Conservation (phyloP, 1,140 invertebrate genomes). For the Drosophila varians region DNA sequence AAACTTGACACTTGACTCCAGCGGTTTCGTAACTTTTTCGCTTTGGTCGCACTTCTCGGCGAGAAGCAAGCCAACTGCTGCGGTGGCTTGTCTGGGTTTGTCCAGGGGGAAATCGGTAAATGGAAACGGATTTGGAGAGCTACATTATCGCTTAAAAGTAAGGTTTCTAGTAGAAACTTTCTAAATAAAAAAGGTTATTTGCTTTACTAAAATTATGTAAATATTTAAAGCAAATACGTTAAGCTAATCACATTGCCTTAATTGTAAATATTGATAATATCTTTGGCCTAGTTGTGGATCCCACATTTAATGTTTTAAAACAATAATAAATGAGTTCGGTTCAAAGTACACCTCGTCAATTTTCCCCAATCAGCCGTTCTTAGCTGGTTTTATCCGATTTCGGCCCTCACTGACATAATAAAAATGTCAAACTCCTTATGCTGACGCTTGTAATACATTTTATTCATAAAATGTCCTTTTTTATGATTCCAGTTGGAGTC, state of each 20-base stretch:
- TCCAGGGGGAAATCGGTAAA: not conserved
- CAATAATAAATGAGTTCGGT: not conserved
- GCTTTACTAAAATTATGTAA: too few relatives aligned
- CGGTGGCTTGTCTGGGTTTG: not conserved
- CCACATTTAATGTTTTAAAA: not conserved
- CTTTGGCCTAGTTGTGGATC: too few relatives aligned
- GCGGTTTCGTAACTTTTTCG: slow-evolving; percentile 24
- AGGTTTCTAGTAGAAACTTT: too few relatives aligned
- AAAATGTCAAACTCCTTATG: slow-evolving; percentile 80
- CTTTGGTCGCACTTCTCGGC: not conserved
- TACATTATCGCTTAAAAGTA: not conserved
- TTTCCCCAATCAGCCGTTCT: not conserved
- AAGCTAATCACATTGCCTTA: too few relatives aligned
- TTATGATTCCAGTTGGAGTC: slow-evolving; percentile 22
- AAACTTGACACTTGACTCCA: slow-evolving; percentile 39
- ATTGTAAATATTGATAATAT: too few relatives aligned
- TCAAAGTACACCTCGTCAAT: slow-evolving; percentile 26
- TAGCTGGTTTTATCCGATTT: slow-evolving; percentile 36
- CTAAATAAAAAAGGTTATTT: too few relatives aligned
- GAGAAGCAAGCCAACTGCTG: slow-evolving; percentile 10
- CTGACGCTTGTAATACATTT: slow-evolving; percentile 78
- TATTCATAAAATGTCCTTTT: slow-evolving; percentile 74
- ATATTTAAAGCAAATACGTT: too few relatives aligned
- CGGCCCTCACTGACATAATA: slow-evolving; percentile 58
- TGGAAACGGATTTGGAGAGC: not conserved